Percentiles rank a stretch among this genome's conserved stretches.
Conservation (phyloP, 37 sponge, comb jelly and placozoan genomes). For the Amphimedon queenslandica region DNA sequence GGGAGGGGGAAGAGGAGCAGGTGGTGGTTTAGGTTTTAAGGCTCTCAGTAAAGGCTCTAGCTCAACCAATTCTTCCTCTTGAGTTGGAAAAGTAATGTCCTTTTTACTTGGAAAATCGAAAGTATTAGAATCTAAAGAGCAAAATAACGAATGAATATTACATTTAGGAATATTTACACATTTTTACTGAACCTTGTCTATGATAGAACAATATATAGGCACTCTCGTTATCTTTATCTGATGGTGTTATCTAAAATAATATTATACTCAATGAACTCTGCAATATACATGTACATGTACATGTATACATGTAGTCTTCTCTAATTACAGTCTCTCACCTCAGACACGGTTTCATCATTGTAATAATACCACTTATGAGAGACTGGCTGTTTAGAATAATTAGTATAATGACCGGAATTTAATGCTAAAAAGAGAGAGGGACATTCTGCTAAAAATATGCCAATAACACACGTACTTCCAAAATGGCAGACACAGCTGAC, state of each 20-base stretch:
- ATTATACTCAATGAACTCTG: neutral
- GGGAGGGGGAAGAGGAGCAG: conserved; percentile 5
- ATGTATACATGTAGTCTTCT: neutral
- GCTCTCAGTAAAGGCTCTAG: neutral
- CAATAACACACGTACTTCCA: conserved; percentile 43
- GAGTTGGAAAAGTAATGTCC: neutral
- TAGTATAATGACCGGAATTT: conserved; percentile 68
- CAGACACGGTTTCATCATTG: conserved; percentile 60
- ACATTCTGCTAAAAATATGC: too few relatives aligned
- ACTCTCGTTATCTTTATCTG: conserved; percentile 28
- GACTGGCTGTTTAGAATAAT: conserved; percentile 34
- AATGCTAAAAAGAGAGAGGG: conserved; percentile 23
- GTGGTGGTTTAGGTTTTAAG: conserved; percentile 1
- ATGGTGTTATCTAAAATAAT: conserved; percentile 12
- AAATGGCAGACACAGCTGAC: conserved; percentile 65
- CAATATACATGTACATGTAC: neutral
- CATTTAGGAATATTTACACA: neutral
- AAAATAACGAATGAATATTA: neutral
- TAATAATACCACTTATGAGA: conserved; percentile 55
- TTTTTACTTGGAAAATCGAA: neutral
- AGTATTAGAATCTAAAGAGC: neutral
- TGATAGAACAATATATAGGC: conserved; percentile 62
- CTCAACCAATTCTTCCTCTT: conserved; percentile 1
- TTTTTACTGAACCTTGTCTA: neutral
- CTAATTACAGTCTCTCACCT: conserved; percentile 13